Base-by-base conservation (phyloP, 2,113 vertebrate species). In the Brachyistius frenatus region DNA sequence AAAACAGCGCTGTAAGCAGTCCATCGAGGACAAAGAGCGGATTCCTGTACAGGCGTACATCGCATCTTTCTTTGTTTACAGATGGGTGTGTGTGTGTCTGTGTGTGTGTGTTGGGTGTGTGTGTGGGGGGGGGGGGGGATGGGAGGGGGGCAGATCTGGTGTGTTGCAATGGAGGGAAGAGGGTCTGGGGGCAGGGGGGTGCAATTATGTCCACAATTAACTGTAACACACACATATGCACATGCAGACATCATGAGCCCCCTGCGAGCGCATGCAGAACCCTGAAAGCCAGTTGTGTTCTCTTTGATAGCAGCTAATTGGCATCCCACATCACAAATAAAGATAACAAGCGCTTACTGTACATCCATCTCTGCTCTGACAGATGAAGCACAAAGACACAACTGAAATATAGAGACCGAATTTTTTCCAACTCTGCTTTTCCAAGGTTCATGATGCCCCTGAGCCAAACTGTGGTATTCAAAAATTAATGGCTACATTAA, bases 401-500 rank as follows among this genome's bases (percentile, higher is more conserved):
- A 37, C n/a, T 72, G 11, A 66, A 78, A 75, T 63, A 53, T 61
- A 53, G 80, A 57, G 44, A 23, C 61, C 70, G 52, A 33, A 5
- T 44, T 71, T 74, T 66, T 39, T 75, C 58, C 44, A 66, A 16
- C 10, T 62, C 68, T 72, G 64, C 66, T 75, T 83, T 74, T 66
- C 36, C 56, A 61, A 41, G 53, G 49, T 73, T 56, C 39, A 84
- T 62, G 86, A 87, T 23, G 54, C 58, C 84, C 73, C 35, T 0
- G 16, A 85, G 74, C 61, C 62, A 60, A 75, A 69, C 39, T 39
- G 9, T 16, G 30, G 56, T 60, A 31, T 56, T 91, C 23, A 84
- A 89, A 88, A 89, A 88, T 88, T 86, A 81, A 91, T 78, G 77
- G 9, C 31, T 36, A 33, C 52, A 76, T 80, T 80, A 73, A 86